These are phyloP conservation scores for Falco peregrinus DNA, from an alignment of 2,797 vertebrate genomes.

Conservation along the genomic window DNA sequence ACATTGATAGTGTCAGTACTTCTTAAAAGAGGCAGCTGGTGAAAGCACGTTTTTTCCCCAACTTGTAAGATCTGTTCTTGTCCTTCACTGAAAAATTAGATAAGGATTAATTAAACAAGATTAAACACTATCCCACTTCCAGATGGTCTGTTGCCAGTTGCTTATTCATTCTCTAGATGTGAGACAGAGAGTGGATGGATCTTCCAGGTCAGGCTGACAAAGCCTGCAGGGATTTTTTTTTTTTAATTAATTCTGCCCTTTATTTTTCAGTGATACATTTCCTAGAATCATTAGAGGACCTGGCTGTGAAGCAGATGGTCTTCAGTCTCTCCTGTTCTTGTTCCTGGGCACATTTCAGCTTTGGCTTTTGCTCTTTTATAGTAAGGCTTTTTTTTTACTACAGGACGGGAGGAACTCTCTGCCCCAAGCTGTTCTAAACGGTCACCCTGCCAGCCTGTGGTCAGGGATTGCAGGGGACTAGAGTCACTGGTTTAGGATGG, in stretches of 20 bases:
- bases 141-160: not conserved
- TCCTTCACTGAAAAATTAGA: not conserved
- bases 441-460: not conserved
- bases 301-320: not conserved
- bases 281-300: not conserved
- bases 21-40: not conserved
- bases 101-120: not conserved
- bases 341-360: not conserved
- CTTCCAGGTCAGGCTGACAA: not conserved
- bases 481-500: not conserved
- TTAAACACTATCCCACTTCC: not conserved
- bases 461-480: not conserved
- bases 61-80: not conserved
- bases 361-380: not conserved
- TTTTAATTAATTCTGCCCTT: not conserved
- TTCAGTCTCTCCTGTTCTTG: not conserved
- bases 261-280: not conserved
- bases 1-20: not conserved
- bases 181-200: not conserved
- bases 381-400: not conserved
- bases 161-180: not conserved
- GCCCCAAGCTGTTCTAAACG: rapidly evolving
- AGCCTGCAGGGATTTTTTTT: not conserved
- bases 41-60: not conserved
- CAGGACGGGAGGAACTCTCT: not conserved